Evolutionary conservation across 2,888 invertebrate species (phyloP).

Genomic region (Rhodophaea formosa): DNA sequence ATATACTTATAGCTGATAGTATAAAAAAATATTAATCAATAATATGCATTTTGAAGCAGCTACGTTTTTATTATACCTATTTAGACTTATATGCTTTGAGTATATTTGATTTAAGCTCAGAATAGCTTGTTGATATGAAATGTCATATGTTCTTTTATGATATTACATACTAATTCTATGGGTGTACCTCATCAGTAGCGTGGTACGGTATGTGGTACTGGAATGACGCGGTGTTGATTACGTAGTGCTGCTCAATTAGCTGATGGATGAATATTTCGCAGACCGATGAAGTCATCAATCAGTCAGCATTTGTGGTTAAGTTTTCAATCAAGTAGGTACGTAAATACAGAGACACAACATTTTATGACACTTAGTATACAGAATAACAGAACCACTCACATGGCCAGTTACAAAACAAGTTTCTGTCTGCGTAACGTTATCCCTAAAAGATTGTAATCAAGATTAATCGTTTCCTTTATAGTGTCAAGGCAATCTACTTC

Average conservation of each 20-base stretch:
- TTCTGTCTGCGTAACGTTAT: conserved; percentile 37
- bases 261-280: conserved; percentile 34
- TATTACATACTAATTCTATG: conserved; percentile 60
- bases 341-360: no score
- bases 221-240: conserved; percentile 65
- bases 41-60: conserved; percentile 47
- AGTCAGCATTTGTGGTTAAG: not conserved
- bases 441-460: conserved; percentile 46
- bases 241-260: conserved; percentile 57
- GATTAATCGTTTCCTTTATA: conserved; percentile 46
- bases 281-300: conserved; percentile 52
- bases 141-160: conserved; percentile 42
- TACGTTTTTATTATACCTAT: conserved; percentile 31
- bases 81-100: conserved; percentile 34
- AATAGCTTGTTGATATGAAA: conserved; percentile 23
- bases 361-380: no score
- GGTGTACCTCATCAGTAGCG: conserved; percentile 59
- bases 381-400: not conserved
- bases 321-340: not conserved
- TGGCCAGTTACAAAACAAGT: conserved; percentile 36
- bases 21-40: conserved; percentile 30
- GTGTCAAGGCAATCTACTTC: conserved; percentile 19
- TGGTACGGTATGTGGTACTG: conserved; percentile 59
- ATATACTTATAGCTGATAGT: conserved; percentile 44
- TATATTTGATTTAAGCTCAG: conserved; percentile 25